phyloP scores from a whole-genome alignment of 2,888 invertebrate genomes.

The Cantharis flavilabris region DNA sequence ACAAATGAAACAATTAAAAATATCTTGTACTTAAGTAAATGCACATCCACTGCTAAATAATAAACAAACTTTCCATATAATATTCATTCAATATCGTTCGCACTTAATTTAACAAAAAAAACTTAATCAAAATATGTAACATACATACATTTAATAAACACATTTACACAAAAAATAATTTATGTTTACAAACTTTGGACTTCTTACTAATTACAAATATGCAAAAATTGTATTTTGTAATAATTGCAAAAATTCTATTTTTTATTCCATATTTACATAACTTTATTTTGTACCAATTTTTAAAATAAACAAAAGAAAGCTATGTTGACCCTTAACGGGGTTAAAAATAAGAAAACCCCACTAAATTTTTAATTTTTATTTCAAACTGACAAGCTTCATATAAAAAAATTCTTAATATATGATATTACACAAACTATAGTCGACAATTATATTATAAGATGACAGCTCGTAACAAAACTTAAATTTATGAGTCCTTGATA shows the following conservation, averaged over 20 bases:
- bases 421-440: background rate
- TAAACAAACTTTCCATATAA: background rate
- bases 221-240: background rate
- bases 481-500: background rate
- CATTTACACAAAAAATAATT: conserved; percentile 3
- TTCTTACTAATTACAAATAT: background rate
- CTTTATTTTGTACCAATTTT: background rate
- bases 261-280: background rate
- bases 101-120: conserved; percentile 17
- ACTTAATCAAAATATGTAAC: background rate
- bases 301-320: background rate
- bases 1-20: conserved; percentile 42
- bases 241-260: background rate
- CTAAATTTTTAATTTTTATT: background rate
- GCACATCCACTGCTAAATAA: conserved; percentile 32
- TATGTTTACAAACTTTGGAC: background rate
- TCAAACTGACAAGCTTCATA: background rate
- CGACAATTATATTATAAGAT: conserved; percentile 2
- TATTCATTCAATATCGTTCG: conserved; percentile 10
- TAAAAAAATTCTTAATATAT: conserved; percentile 1
- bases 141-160: background rate
- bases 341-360: background rate
- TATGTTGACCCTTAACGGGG: background rate
- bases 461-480: background rate
- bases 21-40: conserved; percentile 42